These are phyloP conservation scores for Phalera bucephala DNA, from an alignment of 2,888 invertebrate genomes.

Conservation along the genomic window DNA sequence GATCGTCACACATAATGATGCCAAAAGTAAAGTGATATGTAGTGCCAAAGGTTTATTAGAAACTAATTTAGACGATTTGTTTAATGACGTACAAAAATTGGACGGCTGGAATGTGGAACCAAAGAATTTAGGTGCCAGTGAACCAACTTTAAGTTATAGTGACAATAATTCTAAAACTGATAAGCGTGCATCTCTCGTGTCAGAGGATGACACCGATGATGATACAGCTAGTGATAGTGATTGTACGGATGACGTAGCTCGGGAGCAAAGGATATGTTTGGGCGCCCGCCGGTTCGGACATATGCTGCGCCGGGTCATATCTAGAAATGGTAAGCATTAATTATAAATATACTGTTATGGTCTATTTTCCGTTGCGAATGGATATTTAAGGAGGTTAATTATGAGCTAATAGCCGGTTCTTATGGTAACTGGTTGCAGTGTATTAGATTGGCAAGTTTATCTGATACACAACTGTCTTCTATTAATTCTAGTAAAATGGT, in stretches of 20 bases:
- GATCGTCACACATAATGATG: conserved; percentile 60
- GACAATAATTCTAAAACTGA: conserved; percentile 47
- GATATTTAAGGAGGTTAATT: too few species aligned
- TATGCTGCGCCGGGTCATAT: conserved; percentile 70
- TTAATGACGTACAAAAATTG: conserved; percentile 61
- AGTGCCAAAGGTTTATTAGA: conserved; percentile 83
- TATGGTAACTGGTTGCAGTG: too few species aligned
- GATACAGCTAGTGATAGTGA: conserved; percentile 72
- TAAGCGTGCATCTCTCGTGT: conserved; percentile 67
- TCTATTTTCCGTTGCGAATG: too few species aligned
- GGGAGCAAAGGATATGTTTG: conserved; percentile 71
- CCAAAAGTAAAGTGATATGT: conserved; percentile 76
- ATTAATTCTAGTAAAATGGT: too few species aligned
- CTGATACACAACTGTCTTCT: too few species aligned
- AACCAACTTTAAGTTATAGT: conserved; percentile 65
- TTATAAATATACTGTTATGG: background rate
- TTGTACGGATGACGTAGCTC: conserved; percentile 65
- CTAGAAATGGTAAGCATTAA: conserved; percentile 69
- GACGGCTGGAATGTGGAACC: conserved; percentile 61
- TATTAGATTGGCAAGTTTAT: too few species aligned
- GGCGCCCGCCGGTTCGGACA: conserved; percentile 75
- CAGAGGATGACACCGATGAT: conserved; percentile 68
- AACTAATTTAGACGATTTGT: conserved; percentile 78
- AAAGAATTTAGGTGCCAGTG: conserved; percentile 73
- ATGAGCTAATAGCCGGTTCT: too few species aligned